These are phyloP conservation scores for Yponomeuta plumbellus DNA, from an alignment of 2,888 invertebrate species.

Conservation along the genomic window DNA sequence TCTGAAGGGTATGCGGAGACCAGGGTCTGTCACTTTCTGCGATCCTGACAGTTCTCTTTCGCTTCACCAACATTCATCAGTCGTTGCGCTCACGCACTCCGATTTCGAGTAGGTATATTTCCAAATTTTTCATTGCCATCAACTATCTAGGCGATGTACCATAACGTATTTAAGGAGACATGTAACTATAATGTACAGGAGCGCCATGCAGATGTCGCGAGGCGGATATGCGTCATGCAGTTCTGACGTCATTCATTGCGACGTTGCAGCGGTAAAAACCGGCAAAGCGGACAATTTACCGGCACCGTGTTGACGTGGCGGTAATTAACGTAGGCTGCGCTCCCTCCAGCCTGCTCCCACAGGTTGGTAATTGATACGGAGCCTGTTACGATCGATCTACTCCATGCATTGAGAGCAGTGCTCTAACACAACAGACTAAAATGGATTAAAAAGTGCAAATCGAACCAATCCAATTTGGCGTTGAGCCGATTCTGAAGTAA, in stretches of 20 bases:
- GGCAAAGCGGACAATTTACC: conserved; percentile 17
- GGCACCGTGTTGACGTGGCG: conserved; percentile 27
- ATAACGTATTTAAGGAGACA: neutral
- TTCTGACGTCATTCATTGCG: conserved; percentile 5
- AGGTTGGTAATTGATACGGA: conserved; percentile 14
- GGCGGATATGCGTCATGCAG: conserved; percentile 1
- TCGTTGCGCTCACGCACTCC: too few species aligned
- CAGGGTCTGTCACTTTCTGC: too few species aligned
- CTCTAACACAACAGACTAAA: neutral
- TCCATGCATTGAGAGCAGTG: neutral
- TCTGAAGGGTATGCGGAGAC: too few species aligned
- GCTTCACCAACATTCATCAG: too few species aligned
- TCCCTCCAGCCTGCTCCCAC: conserved; percentile 6
- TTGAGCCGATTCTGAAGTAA: neutral
- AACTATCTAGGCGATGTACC: neutral
- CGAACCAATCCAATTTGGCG: neutral
- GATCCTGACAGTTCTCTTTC: too few species aligned
- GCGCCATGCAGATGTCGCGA: neutral
- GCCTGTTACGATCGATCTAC: conserved; percentile 10
- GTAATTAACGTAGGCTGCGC: conserved; percentile 28
- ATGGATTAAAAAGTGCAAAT: neutral
- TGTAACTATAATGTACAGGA: neutral
- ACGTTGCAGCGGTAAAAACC: conserved; percentile 19
- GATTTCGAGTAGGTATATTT: too few species aligned
- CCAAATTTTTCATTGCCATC: neutral